phyloP scores from a whole-genome alignment of 2,797 vertebrate genomes.

The Lepus oiostolus region DNA sequence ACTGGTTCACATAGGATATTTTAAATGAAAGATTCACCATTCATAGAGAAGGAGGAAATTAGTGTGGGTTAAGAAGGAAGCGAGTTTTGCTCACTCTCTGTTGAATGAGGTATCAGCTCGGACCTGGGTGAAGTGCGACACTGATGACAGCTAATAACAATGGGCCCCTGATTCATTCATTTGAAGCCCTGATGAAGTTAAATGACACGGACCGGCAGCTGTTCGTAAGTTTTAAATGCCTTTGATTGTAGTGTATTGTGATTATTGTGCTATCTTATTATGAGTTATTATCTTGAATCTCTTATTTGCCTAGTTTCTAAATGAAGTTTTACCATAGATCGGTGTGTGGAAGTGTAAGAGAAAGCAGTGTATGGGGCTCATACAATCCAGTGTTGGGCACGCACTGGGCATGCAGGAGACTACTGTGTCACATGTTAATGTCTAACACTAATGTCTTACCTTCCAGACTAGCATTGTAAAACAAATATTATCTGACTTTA shows the following conservation, averaged over 20 bases:
- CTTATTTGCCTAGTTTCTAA: neutral
- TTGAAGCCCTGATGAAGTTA: neutral
- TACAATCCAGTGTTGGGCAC: too few species aligned
- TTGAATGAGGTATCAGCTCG: neutral
- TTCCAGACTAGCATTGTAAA: neutral
- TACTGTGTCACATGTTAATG: neutral
- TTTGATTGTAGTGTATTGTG: neutral
- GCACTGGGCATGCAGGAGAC: neutral
- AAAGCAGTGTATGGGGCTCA: too few species aligned
- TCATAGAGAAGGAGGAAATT: neutral
- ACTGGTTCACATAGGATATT: neutral
- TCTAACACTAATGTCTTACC: neutral
- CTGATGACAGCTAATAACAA: accelerated
- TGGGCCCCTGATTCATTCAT: neutral
- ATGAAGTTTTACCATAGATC: neutral
- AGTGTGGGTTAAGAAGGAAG: neutral
- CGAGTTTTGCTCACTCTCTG: neutral
- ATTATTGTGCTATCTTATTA: neutral
- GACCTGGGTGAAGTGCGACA: too few species aligned
- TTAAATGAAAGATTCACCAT: neutral
- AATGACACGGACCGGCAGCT: too few species aligned
- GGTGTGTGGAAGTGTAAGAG: neutral
- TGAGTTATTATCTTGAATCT: neutral
- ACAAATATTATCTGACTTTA: neutral
- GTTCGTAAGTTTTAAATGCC: neutral